phyloP scores from a whole-genome alignment of 2,113 vertebrate species.

The Brienomyrus longianalis region DNA sequence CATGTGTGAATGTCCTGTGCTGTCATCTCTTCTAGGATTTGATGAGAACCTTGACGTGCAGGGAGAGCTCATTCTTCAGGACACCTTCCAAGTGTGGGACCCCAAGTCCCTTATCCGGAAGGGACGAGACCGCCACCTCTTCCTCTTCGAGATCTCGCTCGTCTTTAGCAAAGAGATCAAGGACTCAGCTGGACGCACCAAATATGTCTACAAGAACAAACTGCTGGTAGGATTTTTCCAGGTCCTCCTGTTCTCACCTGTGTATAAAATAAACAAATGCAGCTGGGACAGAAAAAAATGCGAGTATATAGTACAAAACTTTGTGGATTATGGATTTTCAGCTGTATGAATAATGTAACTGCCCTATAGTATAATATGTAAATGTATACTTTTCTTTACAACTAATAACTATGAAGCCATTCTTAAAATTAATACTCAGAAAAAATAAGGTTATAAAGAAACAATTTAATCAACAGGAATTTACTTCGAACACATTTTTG shows the following conservation, averaged over 20 bases:
- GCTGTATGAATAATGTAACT: neutral
- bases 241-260: neutral
- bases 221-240: conserved; percentile 73
- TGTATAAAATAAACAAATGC: neutral
- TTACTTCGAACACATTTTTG: neutral
- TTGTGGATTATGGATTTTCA: neutral
- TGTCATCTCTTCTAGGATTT: conserved; percentile 65
- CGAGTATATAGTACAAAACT: neutral
- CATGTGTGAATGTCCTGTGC: neutral
- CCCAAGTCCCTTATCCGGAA: conserved; percentile 96
- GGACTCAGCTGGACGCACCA: conserved; percentile 92
- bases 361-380: neutral
- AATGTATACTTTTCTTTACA: neutral
- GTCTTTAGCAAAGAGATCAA: conserved; percentile 98
- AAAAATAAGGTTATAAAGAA: neutral
- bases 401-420: neutral
- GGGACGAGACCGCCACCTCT: conserved; percentile 91
- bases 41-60: conserved; percentile 95
- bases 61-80: conserved; percentile 94
- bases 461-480: neutral
- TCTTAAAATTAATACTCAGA: neutral
- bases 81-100: conserved; percentile 99
- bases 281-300: neutral
- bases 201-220: conserved; percentile 98
- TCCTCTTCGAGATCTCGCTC: conserved; percentile 96